Percentiles rank a stretch among this genome's conserved stretches.
Conservation (phyloP, 2,113 vertebrate species). For the Microcebus griseorufus region DNA sequence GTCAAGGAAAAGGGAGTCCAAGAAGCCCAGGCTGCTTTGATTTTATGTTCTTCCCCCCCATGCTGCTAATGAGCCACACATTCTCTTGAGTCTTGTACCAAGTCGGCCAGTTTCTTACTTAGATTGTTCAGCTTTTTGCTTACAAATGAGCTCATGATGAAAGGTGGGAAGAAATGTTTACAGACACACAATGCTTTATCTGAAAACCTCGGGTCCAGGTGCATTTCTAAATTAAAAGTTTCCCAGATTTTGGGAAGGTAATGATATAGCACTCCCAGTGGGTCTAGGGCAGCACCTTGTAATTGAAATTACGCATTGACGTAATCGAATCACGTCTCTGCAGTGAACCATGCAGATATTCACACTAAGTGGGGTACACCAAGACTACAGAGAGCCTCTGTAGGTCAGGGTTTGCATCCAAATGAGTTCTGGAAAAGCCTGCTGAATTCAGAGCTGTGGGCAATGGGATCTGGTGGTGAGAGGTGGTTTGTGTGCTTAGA, state of each 20-base stretch:
- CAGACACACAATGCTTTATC: background rate
- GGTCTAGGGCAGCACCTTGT: background rate
- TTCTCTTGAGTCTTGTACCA: background rate
- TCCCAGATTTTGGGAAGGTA: background rate
- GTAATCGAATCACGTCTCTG: background rate
- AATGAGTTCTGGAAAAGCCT: background rate
- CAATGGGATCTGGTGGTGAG: background rate
- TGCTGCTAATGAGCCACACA: background rate
- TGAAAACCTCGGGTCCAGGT: background rate
- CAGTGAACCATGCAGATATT: background rate
- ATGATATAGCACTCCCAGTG: background rate
- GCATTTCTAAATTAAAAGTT: background rate
- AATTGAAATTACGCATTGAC: background rate
- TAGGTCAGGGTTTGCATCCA: background rate
- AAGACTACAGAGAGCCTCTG: background rate
- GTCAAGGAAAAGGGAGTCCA: conserved; percentile 75
- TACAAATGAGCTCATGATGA: background rate
- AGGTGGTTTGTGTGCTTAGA: background rate
- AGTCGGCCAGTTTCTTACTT: background rate
- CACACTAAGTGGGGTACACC: background rate
- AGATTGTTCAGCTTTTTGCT: background rate
- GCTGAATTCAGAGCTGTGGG: background rate
- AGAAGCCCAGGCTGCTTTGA: background rate
- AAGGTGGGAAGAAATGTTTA: background rate
- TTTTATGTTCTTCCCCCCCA: background rate